Percentiles rank a stretch among this genome's conserved stretches.
Evolutionary conservation across 2,888 invertebrate species (phyloP).

Genomic region (Ennomos fuscantarius): DNA sequence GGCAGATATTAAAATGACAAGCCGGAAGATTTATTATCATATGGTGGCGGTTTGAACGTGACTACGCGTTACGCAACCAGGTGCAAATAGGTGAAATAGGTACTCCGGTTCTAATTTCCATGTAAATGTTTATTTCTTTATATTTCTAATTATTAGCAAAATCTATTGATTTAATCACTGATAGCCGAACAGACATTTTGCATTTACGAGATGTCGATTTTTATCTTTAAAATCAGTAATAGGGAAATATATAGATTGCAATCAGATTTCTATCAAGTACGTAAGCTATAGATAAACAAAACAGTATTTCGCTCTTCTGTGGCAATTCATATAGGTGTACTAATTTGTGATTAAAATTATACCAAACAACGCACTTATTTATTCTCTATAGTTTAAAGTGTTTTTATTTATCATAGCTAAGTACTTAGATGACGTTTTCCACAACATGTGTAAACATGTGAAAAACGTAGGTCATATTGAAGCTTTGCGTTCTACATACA

Average conservation of each 20-base stretch:
- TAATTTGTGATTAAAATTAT: neutral
- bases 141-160: conserved; percentile 6
- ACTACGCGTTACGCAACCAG: too few species aligned
- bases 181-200: conserved; percentile 13
- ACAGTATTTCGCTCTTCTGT: conserved; percentile 4
- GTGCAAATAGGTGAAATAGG: neutral
- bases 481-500: too few species aligned
- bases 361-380: too few species aligned
- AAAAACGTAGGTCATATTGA: too few species aligned
- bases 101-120: conserved; percentile 9
- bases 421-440: too few species aligned
- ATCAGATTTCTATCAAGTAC: conserved; percentile 14
- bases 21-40: too few species aligned
- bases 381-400: too few species aligned
- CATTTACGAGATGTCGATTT: conserved; percentile 18
- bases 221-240: conserved; percentile 14
- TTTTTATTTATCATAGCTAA: too few species aligned
- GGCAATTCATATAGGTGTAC: neutral
- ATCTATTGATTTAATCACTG: conserved; percentile 18
- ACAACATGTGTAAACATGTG: too few species aligned
- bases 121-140: conserved; percentile 10
- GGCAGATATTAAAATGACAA: too few species aligned
- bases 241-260: conserved; percentile 13
- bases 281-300: conserved; percentile 11
- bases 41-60: too few species aligned